Percentiles rank a stretch among this genome's conserved stretches.
Conservation (phyloP, 1,140 invertebrate species). For the Sinonovacula constricta region DNA sequence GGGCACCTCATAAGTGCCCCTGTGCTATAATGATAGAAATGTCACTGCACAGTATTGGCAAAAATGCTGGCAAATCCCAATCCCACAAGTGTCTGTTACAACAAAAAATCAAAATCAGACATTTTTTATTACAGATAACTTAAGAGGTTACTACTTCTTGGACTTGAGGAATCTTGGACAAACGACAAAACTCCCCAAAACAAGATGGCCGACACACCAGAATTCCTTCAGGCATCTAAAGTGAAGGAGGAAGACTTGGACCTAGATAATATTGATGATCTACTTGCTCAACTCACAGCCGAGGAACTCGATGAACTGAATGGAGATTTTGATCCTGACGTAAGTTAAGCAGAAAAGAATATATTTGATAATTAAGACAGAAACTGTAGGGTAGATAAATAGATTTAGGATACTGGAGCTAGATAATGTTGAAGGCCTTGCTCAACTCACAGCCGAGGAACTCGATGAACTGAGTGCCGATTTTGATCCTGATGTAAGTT, state of each 20-base stretch:
- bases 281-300: conserved; percentile 94
- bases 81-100: no score
- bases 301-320: conserved; percentile 98
- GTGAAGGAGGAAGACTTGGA: conserved; percentile 80
- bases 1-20: no score
- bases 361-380: background rate
- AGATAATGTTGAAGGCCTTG: conserved; percentile 95
- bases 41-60: no score
- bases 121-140: no score
- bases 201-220: conserved; percentile 38
- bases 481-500: conserved; percentile 98
- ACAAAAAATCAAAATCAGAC: no score
- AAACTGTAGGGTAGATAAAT: background rate
- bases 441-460: conserved; percentile 96
- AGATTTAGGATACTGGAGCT: no score
- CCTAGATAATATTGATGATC: conserved; percentile 95
- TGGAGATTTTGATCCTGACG: conserved; percentile 99
- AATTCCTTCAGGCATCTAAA: conserved; percentile 38
- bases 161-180: no score
- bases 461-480: conserved; percentile 98
- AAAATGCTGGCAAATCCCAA: no score
- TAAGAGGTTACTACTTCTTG: no score
- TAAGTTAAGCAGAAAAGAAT: conserved; percentile 84
- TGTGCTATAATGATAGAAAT: no score
- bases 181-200: no score